Conservation (phyloP, 2,888 invertebrate genomes). For the Troides aeacus region DNA sequence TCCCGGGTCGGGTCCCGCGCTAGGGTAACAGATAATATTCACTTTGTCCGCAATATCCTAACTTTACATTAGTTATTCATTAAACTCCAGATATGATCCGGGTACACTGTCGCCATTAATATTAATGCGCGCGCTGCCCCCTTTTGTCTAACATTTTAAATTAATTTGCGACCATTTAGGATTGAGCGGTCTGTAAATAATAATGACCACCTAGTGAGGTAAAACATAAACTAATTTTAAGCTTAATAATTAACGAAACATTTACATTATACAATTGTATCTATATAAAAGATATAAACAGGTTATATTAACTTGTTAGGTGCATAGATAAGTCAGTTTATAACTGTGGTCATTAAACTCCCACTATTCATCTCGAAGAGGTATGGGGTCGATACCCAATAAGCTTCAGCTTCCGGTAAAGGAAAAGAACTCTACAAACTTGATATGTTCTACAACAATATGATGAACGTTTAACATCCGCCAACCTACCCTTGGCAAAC, state of each 20-base stretch:
- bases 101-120: constrained; percentile 60
- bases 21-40: constrained; percentile 73
- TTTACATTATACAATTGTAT: not conserved
- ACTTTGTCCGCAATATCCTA: constrained; percentile 55
- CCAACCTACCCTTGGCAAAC: too few species aligned
- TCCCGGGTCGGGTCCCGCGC: constrained; percentile 38
- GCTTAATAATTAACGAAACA: not conserved
- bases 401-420: too few species aligned
- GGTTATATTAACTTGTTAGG: too few species aligned
- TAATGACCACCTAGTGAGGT: constrained; percentile 32
- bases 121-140: constrained; percentile 66
- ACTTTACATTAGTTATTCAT: constrained; percentile 74
- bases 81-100: constrained; percentile 64
- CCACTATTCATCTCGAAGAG: too few species aligned
- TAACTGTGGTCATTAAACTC: too few species aligned
- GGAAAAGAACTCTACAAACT: too few species aligned
- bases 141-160: constrained; percentile 60
- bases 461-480: too few species aligned
- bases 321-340: too few species aligned
- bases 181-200: constrained; percentile 40
- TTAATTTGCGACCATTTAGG: constrained; percentile 53
- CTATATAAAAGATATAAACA: too few species aligned
- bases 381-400: too few species aligned
- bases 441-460: too few species aligned
- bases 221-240: not conserved